Conservation (phyloP, 2,888 invertebrate genomes). For the Andrena bucephala region DNA sequence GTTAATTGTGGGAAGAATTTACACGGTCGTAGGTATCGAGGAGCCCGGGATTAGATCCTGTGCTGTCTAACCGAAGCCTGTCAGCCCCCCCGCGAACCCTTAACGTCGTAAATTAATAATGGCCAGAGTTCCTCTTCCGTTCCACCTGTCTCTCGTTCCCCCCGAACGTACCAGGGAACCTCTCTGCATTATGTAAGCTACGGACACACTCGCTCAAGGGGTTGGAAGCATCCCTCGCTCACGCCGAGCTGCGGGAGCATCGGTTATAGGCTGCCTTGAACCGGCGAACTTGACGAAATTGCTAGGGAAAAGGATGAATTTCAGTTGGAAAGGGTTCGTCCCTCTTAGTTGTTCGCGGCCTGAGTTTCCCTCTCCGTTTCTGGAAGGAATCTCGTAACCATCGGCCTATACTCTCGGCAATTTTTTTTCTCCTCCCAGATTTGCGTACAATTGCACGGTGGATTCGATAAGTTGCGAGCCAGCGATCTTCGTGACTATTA, state of each 20-base stretch:
- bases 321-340: constrained; percentile 52
- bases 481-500: constrained; percentile 21
- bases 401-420: constrained; percentile 26
- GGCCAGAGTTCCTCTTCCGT: constrained; percentile 42
- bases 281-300: constrained; percentile 52
- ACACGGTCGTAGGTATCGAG: background rate
- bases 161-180: constrained; percentile 15
- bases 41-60: background rate
- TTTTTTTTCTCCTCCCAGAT: constrained; percentile 13
- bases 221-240: constrained; percentile 38
- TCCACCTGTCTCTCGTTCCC: constrained; percentile 30
- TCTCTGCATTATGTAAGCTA: constrained; percentile 55
- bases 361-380: background rate
- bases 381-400: constrained; percentile 44
- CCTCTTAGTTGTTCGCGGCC: background rate
- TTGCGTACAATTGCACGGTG: background rate
- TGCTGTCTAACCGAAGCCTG: constrained; percentile 32
- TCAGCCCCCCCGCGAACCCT: constrained; percentile 48
- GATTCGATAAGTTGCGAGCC: constrained; percentile 27
- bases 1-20: background rate
- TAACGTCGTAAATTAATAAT: constrained; percentile 72
- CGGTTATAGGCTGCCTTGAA: constrained; percentile 48
- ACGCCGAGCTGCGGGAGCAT: constrained; percentile 19
- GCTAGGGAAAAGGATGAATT: constrained; percentile 48
- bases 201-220: constrained; percentile 17